phyloP scores from a whole-genome alignment of 2,797 vertebrate species.

The Chelmon rostratus region DNA sequence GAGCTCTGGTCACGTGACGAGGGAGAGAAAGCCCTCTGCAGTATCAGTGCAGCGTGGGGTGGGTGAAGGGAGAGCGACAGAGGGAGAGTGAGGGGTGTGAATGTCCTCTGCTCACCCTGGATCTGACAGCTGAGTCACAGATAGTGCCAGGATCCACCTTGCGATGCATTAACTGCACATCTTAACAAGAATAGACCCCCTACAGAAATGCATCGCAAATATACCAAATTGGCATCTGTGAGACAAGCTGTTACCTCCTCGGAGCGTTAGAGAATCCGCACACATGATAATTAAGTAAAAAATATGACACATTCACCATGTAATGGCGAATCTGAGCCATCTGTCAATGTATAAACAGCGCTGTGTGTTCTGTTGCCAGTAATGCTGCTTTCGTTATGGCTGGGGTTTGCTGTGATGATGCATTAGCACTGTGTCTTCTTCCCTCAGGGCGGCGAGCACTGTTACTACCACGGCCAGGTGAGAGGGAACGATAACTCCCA shows the following conservation, averaged over 20 bases:
- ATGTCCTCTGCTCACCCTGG: constrained; percentile 76
- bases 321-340: constrained; percentile 2
- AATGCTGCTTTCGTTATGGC: constrained; percentile 11
- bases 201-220: constrained; percentile 39
- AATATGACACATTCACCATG: constrained; percentile 17
- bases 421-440: constrained; percentile 56
- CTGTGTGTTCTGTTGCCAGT: constrained; percentile 18
- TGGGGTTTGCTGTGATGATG: constrained; percentile 43
- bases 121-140: constrained; percentile 75
- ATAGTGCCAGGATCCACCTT: constrained; percentile 56
- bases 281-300: constrained; percentile 24
- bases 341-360: not conserved
- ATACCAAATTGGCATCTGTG: constrained; percentile 55
- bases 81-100: constrained; percentile 11
- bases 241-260: constrained; percentile 55
- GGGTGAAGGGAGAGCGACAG: constrained; percentile 55
- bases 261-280: constrained; percentile 45
- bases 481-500: constrained; percentile 91
- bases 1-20: constrained; percentile 81
- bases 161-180: constrained; percentile 42
- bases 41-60: constrained; percentile 82
- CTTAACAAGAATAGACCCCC: constrained; percentile 50
- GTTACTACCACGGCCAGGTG: constrained; percentile 97
- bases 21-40: constrained; percentile 80
- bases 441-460: constrained; percentile 96